Base-by-base conservation (phyloP, 2,113 vertebrate genomes). In the Rhabdornis inornatus region DNA sequence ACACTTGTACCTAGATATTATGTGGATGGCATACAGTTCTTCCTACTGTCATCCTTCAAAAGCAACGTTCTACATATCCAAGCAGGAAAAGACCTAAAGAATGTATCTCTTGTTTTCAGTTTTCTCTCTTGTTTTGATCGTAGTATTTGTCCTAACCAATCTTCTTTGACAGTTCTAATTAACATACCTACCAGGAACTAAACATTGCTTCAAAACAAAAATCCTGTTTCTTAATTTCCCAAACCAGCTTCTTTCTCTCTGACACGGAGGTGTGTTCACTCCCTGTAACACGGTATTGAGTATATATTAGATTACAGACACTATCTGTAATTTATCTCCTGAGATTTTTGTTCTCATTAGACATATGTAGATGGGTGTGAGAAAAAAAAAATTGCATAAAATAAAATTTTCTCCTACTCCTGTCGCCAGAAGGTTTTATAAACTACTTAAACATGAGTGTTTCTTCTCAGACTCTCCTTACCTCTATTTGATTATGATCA, bases 31-130 rank as follows among this genome's bases (percentile, higher is more conserved):
- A 71, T 93, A 27, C 78, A 95, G 40, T 28, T 86, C 95, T 95
- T 97, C 88, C 82, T 94, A 77, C 47, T 78, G 30, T 87, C 60
- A 11, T 79, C 61, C 80, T 93, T 79, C 75, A 95, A 95, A 94
- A 80, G 24, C 65, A 94, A 40, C 89, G 80, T 66, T 92, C 80
- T 92, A 55, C 66, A 89, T 90, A 93, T 66, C 77, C 71, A 82
- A 94, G 61, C 23, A 79, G 86, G 68, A 90, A 60, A 83, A 93
- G 47, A 96, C 56, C 35, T 96, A 96, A 95, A 86, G 89, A 96
- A 94, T 87, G 39, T 88, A 68, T 81, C 66, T 75, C 63, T 74
- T 90, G 66, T 27, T 89, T 79, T 60, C 77, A 56, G 60, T 68
- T 92, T 71, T 85, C 47, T 75, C 42, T 31, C 44, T 66, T 44